Base-by-base conservation (phyloP, 1,140 invertebrate species). In the Idris sp. region DNA sequence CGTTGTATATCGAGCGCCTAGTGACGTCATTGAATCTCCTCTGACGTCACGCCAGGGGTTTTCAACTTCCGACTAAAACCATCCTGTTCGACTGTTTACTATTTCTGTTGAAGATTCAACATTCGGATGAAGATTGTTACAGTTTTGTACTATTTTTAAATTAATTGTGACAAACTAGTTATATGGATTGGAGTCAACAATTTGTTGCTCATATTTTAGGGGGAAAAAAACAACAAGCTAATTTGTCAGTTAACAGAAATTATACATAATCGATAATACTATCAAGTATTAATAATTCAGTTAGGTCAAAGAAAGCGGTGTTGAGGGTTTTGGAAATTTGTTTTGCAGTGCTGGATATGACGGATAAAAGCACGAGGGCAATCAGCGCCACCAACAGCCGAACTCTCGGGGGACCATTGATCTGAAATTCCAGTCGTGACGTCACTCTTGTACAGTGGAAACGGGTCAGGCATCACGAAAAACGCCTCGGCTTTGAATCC, bases 21-120 rank as follows among this genome's bases (percentile, higher is more conserved):
- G 77, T 85, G 83, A 85, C 83, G 83, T 85, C 83, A 84, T 74
- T 79, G 76, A 82, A 80, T 67, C 74, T 73, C 75, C 69, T 46
- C 74, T 85, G 83, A 85, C 83, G 83, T 84, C 83, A 80, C 54
- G 31, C 16, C 75, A 79, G 80, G 5, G 78, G 61, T 53, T 49
- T 79, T 80, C 82, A 80, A 48, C 38, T 8, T 10, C 30, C 4
- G 18, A 2, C 36, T 7, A 48, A 15, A 1, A 18, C 10, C 19
- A n/a, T 2, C 31, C 9, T n/a, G 41, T 9, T 36, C 51, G 36
- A 31, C 35, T 38, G 25, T 46, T 30, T 30, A 30, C 26, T 2
- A 35, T 35, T 11, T 11, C 13, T 35, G 11, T 11, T 35, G n/a
- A n/a, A n/a, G n/a, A n/a, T n/a, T 4, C 11, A 13, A 35, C 13